These are phyloP conservation scores for Neolamprologus fasciatus DNA, from an alignment of 2,113 vertebrate species.

Conservation along the genomic window DNA sequence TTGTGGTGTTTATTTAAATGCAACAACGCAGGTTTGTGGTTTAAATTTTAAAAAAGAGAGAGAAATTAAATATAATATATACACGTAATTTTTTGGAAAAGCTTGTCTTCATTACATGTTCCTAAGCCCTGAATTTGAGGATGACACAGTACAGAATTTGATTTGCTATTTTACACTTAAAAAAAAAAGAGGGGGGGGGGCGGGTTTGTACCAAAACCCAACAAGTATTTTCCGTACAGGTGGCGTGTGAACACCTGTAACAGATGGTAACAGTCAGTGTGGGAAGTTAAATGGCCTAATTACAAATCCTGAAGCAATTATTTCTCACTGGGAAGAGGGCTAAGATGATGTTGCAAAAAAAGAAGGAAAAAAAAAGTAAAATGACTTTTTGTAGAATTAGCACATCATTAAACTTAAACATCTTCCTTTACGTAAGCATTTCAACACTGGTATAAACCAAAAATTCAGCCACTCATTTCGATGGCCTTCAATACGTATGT, in stretches of 20 bases:
- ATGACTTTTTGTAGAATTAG: background rate
- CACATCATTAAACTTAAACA: background rate
- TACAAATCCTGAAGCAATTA: background rate
- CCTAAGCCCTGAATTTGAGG: background rate
- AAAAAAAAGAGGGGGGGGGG: fast-evolving
- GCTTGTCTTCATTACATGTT: background rate
- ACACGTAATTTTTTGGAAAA: background rate
- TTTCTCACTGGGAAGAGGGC: background rate
- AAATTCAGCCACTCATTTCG: background rate
- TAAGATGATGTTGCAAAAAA: background rate
- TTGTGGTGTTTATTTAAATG: constrained; percentile 49
- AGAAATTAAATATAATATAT: background rate
- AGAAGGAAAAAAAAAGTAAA: background rate
- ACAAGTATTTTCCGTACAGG: background rate
- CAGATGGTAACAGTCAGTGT: background rate
- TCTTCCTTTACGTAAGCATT: background rate
- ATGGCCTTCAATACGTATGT: background rate
- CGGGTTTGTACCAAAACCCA: background rate
- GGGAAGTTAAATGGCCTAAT: background rate
- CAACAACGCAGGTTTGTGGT: background rate
- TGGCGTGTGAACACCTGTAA: background rate
- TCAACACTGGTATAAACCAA: background rate
- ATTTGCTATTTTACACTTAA: background rate
- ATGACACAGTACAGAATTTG: background rate
- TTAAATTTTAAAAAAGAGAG: background rate